These are phyloP conservation scores for Pinctada fucata DNA, from an alignment of 2,888 invertebrate genomes.

Conservation along the genomic window DNA sequence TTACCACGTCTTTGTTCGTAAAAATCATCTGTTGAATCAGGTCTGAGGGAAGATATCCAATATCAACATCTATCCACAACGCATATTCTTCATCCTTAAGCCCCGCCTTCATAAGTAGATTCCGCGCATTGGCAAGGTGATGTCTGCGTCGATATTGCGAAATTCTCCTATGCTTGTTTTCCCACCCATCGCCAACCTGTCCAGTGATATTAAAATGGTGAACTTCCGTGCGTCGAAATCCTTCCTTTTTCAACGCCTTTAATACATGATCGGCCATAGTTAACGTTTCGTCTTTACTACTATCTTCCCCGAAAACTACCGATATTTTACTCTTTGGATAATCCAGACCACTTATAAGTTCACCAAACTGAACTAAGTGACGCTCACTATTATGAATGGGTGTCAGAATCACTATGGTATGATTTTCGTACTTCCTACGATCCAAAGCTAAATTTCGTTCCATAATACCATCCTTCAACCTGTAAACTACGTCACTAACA, in stretches of 20 bases:
- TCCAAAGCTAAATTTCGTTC: constrained; percentile 46
- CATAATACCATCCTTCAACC: constrained; percentile 45
- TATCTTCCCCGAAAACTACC: constrained; percentile 71
- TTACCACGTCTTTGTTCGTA: constrained; percentile 64
- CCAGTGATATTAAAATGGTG: constrained; percentile 60
- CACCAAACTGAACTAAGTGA: constrained; percentile 55
- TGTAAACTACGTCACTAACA: constrained; percentile 53
- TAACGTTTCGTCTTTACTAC: constrained; percentile 66
- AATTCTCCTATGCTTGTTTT: constrained; percentile 55
- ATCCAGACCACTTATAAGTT: constrained; percentile 58
- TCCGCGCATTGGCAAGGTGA: constrained; percentile 69
- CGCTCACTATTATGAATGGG: constrained; percentile 67
- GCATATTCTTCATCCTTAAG: constrained; percentile 65
- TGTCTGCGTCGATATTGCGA: constrained; percentile 61
- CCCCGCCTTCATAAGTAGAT: constrained; percentile 59
- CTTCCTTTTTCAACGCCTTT: constrained; percentile 48
- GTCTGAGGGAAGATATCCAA: constrained; percentile 61
- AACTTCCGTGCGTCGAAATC: constrained; percentile 59
- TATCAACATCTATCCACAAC: constrained; percentile 72
- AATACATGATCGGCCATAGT: constrained; percentile 54
- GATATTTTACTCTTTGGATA: constrained; percentile 70
- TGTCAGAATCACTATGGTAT: constrained; percentile 64
- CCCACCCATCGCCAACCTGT: constrained; percentile 55
- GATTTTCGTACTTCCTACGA: constrained; percentile 42
- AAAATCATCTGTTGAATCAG: constrained; percentile 69